Percentiles rank a stretch among this genome's conserved stretches.
Evolutionary conservation across 2,888 invertebrate species (phyloP).

Genomic region (Rhorus exstirpatorius): DNA sequence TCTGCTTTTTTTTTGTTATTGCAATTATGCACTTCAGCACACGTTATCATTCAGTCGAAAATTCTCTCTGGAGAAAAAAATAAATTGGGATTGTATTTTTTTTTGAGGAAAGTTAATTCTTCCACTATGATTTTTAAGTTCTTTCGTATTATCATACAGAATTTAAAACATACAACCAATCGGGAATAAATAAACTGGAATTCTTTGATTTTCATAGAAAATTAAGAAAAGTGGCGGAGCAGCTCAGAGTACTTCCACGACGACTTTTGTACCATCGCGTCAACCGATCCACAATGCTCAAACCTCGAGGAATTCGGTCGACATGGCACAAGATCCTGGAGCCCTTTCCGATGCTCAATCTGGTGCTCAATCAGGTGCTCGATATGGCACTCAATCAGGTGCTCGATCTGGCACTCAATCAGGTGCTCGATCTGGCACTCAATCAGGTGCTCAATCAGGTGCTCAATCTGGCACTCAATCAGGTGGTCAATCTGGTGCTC

Average conservation of each 20-base stretch:
- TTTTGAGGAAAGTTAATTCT: neutral
- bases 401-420: neutral
- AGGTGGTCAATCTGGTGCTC: neutral
- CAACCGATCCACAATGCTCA: constrained; percentile 23
- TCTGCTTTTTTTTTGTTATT: no score
- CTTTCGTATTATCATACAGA: no score
- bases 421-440: neutral
- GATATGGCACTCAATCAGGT: neutral
- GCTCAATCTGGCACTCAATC: constrained; percentile 4
- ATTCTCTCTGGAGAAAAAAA: neutral
- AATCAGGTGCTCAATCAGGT: neutral
- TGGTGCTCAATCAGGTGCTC: neutral
- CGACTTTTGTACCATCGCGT: constrained; percentile 41
- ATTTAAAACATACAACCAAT: no score
- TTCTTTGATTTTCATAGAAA: no score
- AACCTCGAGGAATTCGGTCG: constrained; percentile 8
- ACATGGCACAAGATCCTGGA: neutral
- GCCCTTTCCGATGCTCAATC: neutral
- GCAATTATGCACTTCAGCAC: no score
- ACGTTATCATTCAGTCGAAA: no score
- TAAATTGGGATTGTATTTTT: neutral
- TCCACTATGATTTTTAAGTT: no score
- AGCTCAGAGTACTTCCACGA: constrained; percentile 14
- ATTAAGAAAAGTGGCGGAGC: constrained; percentile 10
- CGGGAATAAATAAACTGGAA: no score